Percentiles rank a stretch among this genome's conserved stretches.
phyloP scores from a whole-genome alignment of 2,797 vertebrate species.

The Sebastiscus tertius region DNA sequence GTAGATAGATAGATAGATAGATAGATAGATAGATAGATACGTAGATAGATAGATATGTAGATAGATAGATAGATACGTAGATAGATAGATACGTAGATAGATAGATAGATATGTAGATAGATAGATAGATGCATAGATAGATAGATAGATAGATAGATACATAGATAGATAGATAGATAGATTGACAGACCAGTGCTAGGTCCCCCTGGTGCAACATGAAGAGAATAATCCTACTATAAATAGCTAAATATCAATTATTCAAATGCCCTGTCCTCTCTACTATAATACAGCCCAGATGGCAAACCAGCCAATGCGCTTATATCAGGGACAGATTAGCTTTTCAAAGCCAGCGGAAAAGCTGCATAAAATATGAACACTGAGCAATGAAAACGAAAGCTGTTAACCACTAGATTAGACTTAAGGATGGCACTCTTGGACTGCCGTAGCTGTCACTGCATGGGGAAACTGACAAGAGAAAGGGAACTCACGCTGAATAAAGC shows the following conservation, averaged over 20 bases:
- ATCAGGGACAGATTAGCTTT: constrained; percentile 80
- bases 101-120: constrained; percentile 36
- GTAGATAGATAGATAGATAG: constrained; percentile 40
- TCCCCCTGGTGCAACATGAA: constrained; percentile 65
- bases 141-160: constrained; percentile 36
- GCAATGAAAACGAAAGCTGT: constrained; percentile 68
- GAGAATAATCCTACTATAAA: constrained; percentile 80
- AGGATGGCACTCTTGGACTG: constrained; percentile 26
- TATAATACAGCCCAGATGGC: constrained; percentile 80
- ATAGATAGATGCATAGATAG: constrained; percentile 45
- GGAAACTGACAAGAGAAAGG: constrained; percentile 2
- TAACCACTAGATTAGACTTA: constrained; percentile 64
- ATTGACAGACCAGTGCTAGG: constrained; percentile 21
- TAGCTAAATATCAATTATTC: constrained; percentile 82
- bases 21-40: constrained; percentile 26
- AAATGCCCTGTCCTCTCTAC: constrained; percentile 73
- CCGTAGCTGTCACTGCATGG: constrained; percentile 15
- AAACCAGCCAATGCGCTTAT: constrained; percentile 77
- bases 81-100: constrained; percentile 25
- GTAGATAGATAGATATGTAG: constrained; percentile 33
- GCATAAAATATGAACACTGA: constrained; percentile 65
- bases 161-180: constrained; percentile 41
- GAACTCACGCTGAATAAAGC: background rate
- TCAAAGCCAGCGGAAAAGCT: constrained; percentile 75
- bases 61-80: constrained; percentile 39